A percentile compares a stretch with the other conserved stretches of the same genome.
Conservation (phyloP, 2,888 invertebrate species). For the Caenorhabditis imperialis region DNA sequence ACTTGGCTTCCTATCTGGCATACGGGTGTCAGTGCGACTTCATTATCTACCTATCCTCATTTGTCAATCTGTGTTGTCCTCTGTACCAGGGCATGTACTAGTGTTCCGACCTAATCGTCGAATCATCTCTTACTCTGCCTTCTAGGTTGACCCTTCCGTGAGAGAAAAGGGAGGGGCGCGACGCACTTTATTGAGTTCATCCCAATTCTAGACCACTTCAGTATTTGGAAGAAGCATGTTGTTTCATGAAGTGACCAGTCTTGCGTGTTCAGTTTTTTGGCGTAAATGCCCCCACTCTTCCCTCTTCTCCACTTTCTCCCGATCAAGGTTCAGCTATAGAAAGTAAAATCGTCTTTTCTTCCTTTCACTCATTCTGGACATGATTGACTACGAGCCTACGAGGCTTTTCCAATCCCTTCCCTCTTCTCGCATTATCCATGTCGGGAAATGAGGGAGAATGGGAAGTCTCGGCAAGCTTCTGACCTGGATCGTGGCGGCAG, state of each 20-base stretch:
- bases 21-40: neutral
- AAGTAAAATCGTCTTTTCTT: slow-evolving; percentile 30
- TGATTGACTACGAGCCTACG: slow-evolving; percentile 36
- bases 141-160: slow-evolving; percentile 20
- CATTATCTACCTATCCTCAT: slow-evolving; percentile 16
- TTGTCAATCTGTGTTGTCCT: slow-evolving; percentile 31
- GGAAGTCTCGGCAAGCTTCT: slow-evolving; percentile 18
- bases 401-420: slow-evolving; percentile 2
- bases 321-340: slow-evolving; percentile 49
- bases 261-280: slow-evolving; percentile 49
- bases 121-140: slow-evolving; percentile 27
- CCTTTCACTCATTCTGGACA: slow-evolving; percentile 48
- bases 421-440: too few relatives aligned
- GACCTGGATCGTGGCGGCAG: slow-evolving; percentile 6
- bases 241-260: slow-evolving; percentile 47
- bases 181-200: slow-evolving; percentile 33
- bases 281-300: slow-evolving; percentile 32
- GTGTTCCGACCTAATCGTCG: slow-evolving; percentile 38
- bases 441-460: neutral
- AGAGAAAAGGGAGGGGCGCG: slow-evolving; percentile 7
- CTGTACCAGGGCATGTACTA: slow-evolving; percentile 44
- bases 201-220: slow-evolving; percentile 41
- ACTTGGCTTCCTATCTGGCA: slow-evolving; percentile 4
- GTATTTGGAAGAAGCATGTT: slow-evolving; percentile 26
- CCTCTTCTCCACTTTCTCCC: slow-evolving; percentile 45